Conservation (phyloP, 2,797 vertebrate species). For the Anas capensis region DNA sequence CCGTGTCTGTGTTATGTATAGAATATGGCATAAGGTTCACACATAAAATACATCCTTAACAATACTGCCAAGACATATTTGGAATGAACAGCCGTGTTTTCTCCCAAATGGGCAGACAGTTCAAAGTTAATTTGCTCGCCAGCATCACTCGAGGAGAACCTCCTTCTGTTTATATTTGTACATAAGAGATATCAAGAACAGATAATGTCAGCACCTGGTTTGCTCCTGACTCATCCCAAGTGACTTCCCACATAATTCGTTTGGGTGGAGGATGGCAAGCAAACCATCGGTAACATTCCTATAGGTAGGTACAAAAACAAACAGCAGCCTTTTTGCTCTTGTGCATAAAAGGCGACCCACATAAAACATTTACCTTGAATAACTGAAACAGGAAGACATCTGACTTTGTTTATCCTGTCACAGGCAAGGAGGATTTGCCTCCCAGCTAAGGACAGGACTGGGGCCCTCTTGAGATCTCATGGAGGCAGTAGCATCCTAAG, state of each 20-base stretch:
- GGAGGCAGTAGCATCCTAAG: not conserved
- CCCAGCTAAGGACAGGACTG: not conserved
- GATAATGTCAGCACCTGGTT: conserved; percentile 51
- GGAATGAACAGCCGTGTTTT: conserved; percentile 10
- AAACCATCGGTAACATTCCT: not conserved
- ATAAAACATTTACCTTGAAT: conserved; percentile 9
- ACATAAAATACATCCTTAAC: conserved; percentile 31
- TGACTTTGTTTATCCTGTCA: not conserved
- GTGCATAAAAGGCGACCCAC: not conserved
- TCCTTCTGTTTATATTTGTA: conserved; percentile 48
- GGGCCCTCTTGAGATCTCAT: not conserved
- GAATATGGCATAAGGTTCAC: conserved; percentile 20
- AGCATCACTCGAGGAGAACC: conserved; percentile 19
- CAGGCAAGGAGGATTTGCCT: not conserved
- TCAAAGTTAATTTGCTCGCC: conserved; percentile 45
- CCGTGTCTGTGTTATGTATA: not conserved
- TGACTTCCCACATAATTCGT: conserved; percentile 41
- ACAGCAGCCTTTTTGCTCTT: not conserved
- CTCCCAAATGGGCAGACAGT: conserved; percentile 3
- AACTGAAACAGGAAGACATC: not conserved
- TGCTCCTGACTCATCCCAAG: conserved; percentile 38
- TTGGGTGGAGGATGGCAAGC: not conserved
- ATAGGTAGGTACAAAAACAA: not conserved
- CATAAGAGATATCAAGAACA: conserved; percentile 20
- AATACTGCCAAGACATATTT: conserved; percentile 30